These are phyloP conservation scores for Drosophila obscura DNA, from an alignment of 1,140 invertebrate species.

Conservation along the genomic window DNA sequence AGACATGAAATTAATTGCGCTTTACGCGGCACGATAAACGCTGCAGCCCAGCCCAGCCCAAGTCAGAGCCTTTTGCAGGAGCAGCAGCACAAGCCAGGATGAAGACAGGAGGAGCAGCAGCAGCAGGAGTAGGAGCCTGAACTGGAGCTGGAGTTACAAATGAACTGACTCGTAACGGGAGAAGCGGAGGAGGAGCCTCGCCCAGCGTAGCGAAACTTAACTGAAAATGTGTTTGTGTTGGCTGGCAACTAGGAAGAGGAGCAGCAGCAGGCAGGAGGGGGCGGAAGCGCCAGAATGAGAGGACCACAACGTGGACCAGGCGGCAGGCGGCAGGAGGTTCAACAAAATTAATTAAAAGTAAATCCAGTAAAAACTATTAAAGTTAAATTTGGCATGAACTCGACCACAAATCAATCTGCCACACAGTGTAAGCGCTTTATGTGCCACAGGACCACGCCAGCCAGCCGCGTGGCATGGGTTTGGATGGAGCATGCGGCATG, in stretches of 20 bases:
- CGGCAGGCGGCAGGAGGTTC: slow-evolving; percentile 11
- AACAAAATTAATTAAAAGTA: slow-evolving; percentile 80
- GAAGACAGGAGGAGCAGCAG: slow-evolving; percentile 1
- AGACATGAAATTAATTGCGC: slow-evolving; percentile 81
- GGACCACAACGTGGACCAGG: slow-evolving; percentile 2
- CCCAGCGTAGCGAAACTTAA: slow-evolving; percentile 16
- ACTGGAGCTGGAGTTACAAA: slow-evolving; percentile 59
- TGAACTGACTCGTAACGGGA: slow-evolving; percentile 69
- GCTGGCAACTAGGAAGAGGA: not conserved
- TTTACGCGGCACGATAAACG: slow-evolving; percentile 79
- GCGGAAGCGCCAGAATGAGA: not conserved
- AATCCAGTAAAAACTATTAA: slow-evolving; percentile 82
- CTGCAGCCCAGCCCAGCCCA: slow-evolving; percentile 5
- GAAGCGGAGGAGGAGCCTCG: not conserved
- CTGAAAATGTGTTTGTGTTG: not conserved
- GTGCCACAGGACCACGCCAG: too few species aligned
- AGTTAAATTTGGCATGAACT: slow-evolving; percentile 81
- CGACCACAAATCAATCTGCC: slow-evolving; percentile 81
- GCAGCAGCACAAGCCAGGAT: not conserved
- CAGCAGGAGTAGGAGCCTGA: slow-evolving; percentile 2
- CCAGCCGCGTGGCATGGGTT: slow-evolving; percentile 7
- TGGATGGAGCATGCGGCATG: not conserved
- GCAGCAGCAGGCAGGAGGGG: too few species aligned
- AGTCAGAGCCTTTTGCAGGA: not conserved
- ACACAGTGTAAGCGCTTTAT: slow-evolving; percentile 73